Percentiles rank a stretch among this genome's conserved stretches.
Evolutionary conservation across 1,140 invertebrate species (phyloP).

Genomic region (Phortica variegata): DNA sequence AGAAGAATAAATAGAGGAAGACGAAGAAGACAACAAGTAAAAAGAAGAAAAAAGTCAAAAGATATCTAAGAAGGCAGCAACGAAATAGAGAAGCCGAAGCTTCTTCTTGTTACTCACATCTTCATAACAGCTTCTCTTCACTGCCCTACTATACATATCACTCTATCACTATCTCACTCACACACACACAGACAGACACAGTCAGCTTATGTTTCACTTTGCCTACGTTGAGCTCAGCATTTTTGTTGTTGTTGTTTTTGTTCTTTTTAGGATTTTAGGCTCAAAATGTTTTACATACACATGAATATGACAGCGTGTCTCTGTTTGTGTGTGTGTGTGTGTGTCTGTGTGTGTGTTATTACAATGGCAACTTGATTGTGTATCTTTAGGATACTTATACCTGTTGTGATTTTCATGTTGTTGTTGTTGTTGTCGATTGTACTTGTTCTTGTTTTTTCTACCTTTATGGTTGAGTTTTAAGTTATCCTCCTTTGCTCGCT

Average conservation of each 20-base stretch:
- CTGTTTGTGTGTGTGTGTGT: not conserved
- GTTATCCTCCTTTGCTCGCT: no score
- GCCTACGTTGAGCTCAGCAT: not conserved
- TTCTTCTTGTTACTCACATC: no score
- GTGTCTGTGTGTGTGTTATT: not conserved
- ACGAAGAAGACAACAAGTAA: not conserved
- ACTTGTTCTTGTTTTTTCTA: no score
- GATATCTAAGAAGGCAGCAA: not conserved
- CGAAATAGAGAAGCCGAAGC: conserved; percentile 9
- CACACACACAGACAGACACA: conserved; percentile 7
- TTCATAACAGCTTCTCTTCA: no score
- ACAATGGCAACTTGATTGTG: conserved; percentile 13
- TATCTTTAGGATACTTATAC: conserved; percentile 28
- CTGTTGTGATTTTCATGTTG: no score
- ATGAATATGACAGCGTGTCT: conserved; percentile 3
- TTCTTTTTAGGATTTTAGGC: conserved; percentile 23
- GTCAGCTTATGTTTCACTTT: conserved; percentile 8
- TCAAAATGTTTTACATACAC: conserved; percentile 13
- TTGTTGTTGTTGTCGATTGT: no score
- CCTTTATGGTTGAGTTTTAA: no score
- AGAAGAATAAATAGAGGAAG: not conserved
- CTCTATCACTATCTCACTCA: no score
- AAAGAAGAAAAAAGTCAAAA: not conserved
- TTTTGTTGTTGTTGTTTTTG: conserved; percentile 24
- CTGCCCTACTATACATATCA: no score